Percentiles rank a stretch among this genome's conserved stretches.
Conservation (phyloP, 1,140 invertebrate species). For the Temnothorax longispinosus region DNA sequence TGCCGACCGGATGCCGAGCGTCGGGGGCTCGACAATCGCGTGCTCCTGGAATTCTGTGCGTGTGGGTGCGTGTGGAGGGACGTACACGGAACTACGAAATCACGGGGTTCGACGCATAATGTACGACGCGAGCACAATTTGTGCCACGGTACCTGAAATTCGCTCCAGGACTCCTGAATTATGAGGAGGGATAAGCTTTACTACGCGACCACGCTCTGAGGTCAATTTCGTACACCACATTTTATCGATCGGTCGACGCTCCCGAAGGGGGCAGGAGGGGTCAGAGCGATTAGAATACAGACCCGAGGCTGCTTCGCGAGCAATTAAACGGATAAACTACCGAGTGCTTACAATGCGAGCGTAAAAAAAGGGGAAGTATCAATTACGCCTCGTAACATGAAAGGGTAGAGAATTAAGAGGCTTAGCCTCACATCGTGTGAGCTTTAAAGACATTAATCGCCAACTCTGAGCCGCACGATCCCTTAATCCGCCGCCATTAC, state of each 20-base stretch:
- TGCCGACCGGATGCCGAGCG: conserved; percentile 65
- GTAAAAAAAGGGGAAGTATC: conserved; percentile 24
- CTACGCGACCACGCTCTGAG: conserved; percentile 21
- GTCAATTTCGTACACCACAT: conserved; percentile 55
- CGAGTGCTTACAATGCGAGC: conserved; percentile 5
- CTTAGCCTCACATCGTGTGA: conserved; percentile 65
- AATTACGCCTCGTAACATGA: conserved; percentile 49
- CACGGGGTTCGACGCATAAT: conserved; percentile 65
- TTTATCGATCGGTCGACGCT: conserved; percentile 49
- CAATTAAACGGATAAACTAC: conserved; percentile 51
- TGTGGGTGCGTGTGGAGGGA: conserved; percentile 53
- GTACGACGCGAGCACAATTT: conserved; percentile 64
- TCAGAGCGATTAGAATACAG: conserved; percentile 34
- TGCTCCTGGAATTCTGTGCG: conserved; percentile 66
- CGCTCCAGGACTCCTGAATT: conserved; percentile 42
- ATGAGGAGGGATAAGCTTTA: conserved; percentile 46
- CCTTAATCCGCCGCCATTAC: conserved; percentile 68
- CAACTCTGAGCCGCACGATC: conserved; percentile 62
- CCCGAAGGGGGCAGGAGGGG: neutral
- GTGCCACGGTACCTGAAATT: conserved; percentile 47
- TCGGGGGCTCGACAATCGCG: conserved; percentile 66
- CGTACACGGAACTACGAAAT: conserved; percentile 62
- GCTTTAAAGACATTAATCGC: conserved; percentile 68
- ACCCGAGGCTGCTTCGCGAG: conserved; percentile 11
- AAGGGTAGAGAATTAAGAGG: conserved; percentile 66